Percentiles rank a stretch among this genome's conserved stretches.
phyloP scores from a whole-genome alignment of 2,888 invertebrate species.

The Epicampocera succincta region DNA sequence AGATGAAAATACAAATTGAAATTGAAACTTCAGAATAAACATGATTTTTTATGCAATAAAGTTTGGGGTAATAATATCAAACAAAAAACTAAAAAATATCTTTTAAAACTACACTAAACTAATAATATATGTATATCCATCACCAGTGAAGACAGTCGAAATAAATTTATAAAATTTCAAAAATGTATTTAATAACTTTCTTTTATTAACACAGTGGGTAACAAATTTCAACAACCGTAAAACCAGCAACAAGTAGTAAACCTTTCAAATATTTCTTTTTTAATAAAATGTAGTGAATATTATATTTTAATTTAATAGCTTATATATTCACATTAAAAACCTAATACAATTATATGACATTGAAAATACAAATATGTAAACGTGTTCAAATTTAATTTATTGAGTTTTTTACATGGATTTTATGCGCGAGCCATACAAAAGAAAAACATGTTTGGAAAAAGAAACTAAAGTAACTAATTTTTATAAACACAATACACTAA shows the following conservation, averaged over 20 bases:
- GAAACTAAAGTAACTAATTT: no score
- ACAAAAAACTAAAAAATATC: background rate
- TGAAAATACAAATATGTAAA: background rate
- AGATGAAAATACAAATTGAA: conserved; percentile 13
- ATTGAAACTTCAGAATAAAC: conserved; percentile 27
- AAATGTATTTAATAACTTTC: background rate
- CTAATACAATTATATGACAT: background rate
- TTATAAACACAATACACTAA: background rate
- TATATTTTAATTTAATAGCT: background rate
- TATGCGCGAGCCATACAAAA: no score
- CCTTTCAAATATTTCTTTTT: background rate
- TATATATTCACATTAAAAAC: background rate
- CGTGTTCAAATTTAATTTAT: background rate
- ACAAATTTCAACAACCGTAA: background rate
- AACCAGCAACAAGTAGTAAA: background rate
- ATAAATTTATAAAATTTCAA: conserved; percentile 18
- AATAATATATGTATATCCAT: background rate
- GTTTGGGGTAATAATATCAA: conserved; percentile 5
- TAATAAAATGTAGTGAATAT: conserved; percentile 9
- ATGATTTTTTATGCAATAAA: conserved; percentile 37
- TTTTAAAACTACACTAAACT: background rate
- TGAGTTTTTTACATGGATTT: no score
- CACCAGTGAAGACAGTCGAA: background rate
- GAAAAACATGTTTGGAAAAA: no score
- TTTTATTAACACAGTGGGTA: background rate